Conservation (phyloP, 1,140 invertebrate species). For the Platyscapa corneri region DNA sequence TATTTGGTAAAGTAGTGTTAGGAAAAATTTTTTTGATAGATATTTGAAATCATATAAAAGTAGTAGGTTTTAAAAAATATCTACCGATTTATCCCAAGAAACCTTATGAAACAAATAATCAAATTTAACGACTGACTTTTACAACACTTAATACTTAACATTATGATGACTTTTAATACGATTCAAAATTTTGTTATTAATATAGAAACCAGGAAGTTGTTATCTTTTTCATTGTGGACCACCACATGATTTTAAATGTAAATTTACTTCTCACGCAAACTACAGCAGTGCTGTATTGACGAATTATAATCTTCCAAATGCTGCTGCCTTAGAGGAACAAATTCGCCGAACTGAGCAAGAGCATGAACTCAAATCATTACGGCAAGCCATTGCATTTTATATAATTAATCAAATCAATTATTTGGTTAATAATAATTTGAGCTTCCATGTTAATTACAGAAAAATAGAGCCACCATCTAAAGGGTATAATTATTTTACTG, state of each 20-base stretch:
- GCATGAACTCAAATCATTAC: slow-evolving; percentile 84
- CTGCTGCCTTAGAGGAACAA: slow-evolving; percentile 81
- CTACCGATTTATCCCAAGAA: too few relatives aligned
- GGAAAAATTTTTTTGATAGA: too few relatives aligned
- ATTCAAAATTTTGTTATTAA: not conserved
- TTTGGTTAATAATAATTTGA: not conserved
- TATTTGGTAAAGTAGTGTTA: too few relatives aligned
- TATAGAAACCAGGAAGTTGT: slow-evolving; percentile 89
- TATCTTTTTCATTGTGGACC: slow-evolving; percentile 94
- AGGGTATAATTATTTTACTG: slow-evolving; percentile 38
- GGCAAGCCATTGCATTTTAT: slow-evolving; percentile 71
- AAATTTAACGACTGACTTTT: too few relatives aligned
- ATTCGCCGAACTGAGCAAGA: slow-evolving; percentile 86
- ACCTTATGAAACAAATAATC: too few relatives aligned
- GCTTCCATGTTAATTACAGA: slow-evolving; percentile 12
- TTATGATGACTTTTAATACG: not conserved
- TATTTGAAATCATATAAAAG: too few relatives aligned
- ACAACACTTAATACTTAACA: too few relatives aligned
- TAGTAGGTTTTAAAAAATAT: too few relatives aligned
- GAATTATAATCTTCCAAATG: slow-evolving; percentile 74
- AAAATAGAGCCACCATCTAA: slow-evolving; percentile 26
- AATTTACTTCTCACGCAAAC: slow-evolving; percentile 90
- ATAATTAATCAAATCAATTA: not conserved
- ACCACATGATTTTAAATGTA: slow-evolving; percentile 91
- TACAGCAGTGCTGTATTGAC: slow-evolving; percentile 91